Evolutionary conservation across 1,140 invertebrate genomes (phyloP), one percentile per base, ranked within the genome.

Genomic region (Ganaspis sp.): DNA sequence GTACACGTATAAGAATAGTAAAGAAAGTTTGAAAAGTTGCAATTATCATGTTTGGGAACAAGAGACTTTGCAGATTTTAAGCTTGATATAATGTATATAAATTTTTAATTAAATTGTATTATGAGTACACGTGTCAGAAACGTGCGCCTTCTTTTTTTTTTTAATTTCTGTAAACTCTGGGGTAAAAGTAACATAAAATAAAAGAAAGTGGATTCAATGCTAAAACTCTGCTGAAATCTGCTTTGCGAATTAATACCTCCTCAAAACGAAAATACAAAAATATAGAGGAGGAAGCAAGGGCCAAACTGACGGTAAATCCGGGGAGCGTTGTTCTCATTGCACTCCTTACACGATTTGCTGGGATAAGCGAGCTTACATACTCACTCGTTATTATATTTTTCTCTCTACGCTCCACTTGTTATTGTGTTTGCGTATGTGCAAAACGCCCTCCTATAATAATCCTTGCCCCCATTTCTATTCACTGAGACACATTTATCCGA

Each of bases 401-500:
- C 49, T 70, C n/a, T 74, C 26, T 58, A 21, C 23, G 1, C 26
- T 64, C 58, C 58, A 64, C 58, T 64, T 64, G 58, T 64, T 64
- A 64, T 64, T 64, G 58, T 64, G 26, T 64, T 64, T 64, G 12
- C 58, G 58, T 29, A 64, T 64, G 45, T 17, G 45, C 45, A 49
- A 49, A 49, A 49, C 45, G 12, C 23, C 58, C 58, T 29, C 11
- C 58, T 29, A 64, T 64, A 34, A 64, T 64, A 64, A 64, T n/a
- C 11, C 58, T 64, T 64, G 58, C 23, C 21, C 58, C 58, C 58
- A n/a, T 29, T 29, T 29, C 26, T 64, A 26, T 64, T 64, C 58
- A 64, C 3, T 26, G 58, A 64, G 58, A 64, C 58, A 64, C 23
- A 26, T 64, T 64, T 82, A 80, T 83, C 71, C 84, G 72, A 80